Conservation (phyloP, 2,797 vertebrate genomes). For the Gadopsis bispinosus region DNA sequence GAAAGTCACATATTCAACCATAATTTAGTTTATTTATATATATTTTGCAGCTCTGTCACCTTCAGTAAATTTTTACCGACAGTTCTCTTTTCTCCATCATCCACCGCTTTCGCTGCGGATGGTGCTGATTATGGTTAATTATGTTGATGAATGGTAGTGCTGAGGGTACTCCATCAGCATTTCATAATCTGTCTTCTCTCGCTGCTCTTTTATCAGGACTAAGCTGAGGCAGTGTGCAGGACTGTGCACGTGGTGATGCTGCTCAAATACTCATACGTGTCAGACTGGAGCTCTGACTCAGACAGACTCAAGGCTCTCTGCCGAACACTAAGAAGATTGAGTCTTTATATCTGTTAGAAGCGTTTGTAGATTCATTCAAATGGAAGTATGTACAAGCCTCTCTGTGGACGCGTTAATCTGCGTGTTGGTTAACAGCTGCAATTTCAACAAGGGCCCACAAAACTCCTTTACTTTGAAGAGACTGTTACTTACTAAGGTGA, state of each 20-base stretch:
- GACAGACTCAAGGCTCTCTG: conserved; percentile 16
- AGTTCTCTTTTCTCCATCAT: conserved; percentile 35
- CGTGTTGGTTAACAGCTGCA: background rate
- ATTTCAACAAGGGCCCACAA: background rate
- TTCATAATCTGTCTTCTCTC: conserved; percentile 75
- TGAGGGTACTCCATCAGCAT: conserved; percentile 82
- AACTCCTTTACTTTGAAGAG: background rate
- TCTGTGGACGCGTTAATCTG: background rate
- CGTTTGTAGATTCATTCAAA: background rate
- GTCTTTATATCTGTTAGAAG: background rate
- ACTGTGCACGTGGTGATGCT: conserved; percentile 28
- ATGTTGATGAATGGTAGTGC: conserved; percentile 83
- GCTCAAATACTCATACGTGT: conserved; percentile 35
- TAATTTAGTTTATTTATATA: conserved; percentile 10
- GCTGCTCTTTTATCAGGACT: conserved; percentile 66
- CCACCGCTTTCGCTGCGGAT: conserved; percentile 70
- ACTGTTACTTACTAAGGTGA: background rate
- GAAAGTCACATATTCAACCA: conserved; percentile 24
- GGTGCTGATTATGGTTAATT: conserved; percentile 84
- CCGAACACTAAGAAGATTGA: background rate
- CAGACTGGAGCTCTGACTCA: conserved; percentile 26
- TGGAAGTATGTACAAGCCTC: background rate
- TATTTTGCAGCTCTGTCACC: conserved; percentile 42
- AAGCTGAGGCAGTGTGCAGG: conserved; percentile 47
- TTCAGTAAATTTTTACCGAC: conserved; percentile 43